A percentile compares a stretch with the other conserved stretches of the same genome.
These are phyloP conservation scores for Drosophila malerkotliana DNA, from an alignment of 1,140 invertebrate genomes.

Conservation along the genomic window DNA sequence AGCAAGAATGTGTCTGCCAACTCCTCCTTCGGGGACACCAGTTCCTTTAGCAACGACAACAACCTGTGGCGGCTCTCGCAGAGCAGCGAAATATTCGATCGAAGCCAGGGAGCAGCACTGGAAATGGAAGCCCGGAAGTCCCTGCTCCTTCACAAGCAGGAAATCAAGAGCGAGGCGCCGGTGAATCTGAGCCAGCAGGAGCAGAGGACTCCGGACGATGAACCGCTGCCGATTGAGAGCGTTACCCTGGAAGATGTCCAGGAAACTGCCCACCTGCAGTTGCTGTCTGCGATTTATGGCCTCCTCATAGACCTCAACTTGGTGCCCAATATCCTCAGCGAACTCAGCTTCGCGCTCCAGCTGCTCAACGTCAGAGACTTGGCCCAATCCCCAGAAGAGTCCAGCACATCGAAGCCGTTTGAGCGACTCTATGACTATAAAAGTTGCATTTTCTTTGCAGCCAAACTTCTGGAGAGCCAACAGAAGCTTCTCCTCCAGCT, in stretches of 20 bases:
- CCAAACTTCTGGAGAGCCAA: slow-evolving; percentile 60
- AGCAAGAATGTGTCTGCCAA: slow-evolving; percentile 54
- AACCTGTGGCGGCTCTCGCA: slow-evolving; percentile 70
- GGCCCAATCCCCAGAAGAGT: not conserved
- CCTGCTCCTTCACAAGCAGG: slow-evolving; percentile 54
- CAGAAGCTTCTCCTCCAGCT: slow-evolving; percentile 56
- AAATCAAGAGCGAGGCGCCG: slow-evolving; percentile 63
- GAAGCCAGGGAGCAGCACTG: slow-evolving; percentile 57
- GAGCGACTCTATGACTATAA: slow-evolving; percentile 27
- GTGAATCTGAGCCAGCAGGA: slow-evolving; percentile 27
- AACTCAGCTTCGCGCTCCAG: slow-evolving; percentile 71
- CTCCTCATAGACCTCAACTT: slow-evolving; percentile 72
- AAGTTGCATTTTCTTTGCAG: slow-evolving; percentile 74
- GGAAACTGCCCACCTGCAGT: slow-evolving; percentile 29
- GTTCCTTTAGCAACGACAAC: slow-evolving; percentile 80
- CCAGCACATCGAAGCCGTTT: not conserved
- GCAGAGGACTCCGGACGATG: slow-evolving; percentile 9
- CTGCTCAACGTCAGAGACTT: slow-evolving; percentile 57
- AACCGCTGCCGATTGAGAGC: not conserved
- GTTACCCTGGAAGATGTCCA: slow-evolving; percentile 39
- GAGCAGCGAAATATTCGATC: slow-evolving; percentile 65
- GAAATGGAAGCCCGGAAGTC: slow-evolving; percentile 69
- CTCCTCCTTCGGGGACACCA: slow-evolving; percentile 66
- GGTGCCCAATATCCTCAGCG: slow-evolving; percentile 73
- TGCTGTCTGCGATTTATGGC: slow-evolving; percentile 64